Evolutionary conservation across 2,888 invertebrate species (phyloP).

Genomic region (Chelonus formosanus): DNA sequence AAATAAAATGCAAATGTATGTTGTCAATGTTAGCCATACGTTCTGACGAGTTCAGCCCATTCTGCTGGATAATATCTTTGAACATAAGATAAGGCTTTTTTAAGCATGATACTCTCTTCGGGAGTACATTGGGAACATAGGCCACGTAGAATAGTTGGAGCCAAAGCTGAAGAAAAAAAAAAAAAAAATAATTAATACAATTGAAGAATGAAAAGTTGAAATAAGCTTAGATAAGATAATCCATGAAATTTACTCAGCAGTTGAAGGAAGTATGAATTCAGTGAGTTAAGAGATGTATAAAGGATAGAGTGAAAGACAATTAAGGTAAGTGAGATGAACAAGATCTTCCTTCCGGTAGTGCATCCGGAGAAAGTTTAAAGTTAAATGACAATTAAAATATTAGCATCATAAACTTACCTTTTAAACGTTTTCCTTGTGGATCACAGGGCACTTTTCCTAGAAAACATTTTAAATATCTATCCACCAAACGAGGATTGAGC

Average conservation of each 20-base stretch:
- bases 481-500: constrained; percentile 75
- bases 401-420: constrained; percentile 68
- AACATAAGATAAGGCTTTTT: too few relatives aligned
- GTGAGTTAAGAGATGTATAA: too few relatives aligned
- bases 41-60: too few relatives aligned
- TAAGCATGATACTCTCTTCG: too few relatives aligned
- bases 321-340: not conserved
- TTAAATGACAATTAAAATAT: constrained; percentile 31
- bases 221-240: not conserved
- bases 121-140: too few relatives aligned
- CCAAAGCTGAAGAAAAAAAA: too few relatives aligned
- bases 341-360: too few relatives aligned
- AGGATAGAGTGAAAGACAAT: constrained; percentile 1
- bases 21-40: too few relatives aligned
- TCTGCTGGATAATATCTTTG: too few relatives aligned
- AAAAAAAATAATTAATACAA: not conserved
- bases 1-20: too few relatives aligned
- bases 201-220: not conserved
- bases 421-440: constrained; percentile 76
- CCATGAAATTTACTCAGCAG: not conserved
- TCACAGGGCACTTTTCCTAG: constrained; percentile 79
- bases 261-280: not conserved
- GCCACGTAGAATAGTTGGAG: too few relatives aligned
- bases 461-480: constrained; percentile 78
- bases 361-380: constrained; percentile 4